Percentiles rank a stretch among this genome's conserved stretches.
Conservation (phyloP, 2,113 vertebrate genomes). For the Perognathus longimembris region DNA sequence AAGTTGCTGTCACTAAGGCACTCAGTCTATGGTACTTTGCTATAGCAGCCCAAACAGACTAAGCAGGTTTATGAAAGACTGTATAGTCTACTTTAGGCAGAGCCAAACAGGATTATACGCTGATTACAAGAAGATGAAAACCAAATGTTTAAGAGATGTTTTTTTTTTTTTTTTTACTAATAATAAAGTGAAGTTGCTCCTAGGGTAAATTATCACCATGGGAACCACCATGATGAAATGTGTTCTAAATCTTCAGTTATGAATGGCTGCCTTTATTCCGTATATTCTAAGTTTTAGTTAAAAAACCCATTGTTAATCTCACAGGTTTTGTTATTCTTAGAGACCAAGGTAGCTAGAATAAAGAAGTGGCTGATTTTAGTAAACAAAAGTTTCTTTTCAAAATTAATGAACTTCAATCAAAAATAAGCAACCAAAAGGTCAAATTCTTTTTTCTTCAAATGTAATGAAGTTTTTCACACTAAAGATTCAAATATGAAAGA, state of each 20-base stretch:
- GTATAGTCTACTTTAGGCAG: constrained; percentile 33
- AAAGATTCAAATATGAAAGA: neutral
- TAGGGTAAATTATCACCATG: constrained; percentile 16
- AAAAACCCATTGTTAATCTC: neutral
- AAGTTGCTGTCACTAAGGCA: neutral
- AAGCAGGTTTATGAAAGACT: too few species aligned
- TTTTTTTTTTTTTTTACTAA: constrained; percentile 77
- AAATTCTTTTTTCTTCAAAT: constrained; percentile 41
- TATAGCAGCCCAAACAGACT: neutral
- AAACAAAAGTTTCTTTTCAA: neutral
- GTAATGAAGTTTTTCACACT: neutral
- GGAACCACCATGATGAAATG: constrained; percentile 16
- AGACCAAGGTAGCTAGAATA: neutral
- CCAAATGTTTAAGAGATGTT: constrained; percentile 73
- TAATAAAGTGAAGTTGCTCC: constrained; percentile 69
- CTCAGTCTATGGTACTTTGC: neutral
- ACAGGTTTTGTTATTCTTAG: neutral
- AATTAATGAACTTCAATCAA: constrained; percentile 22
- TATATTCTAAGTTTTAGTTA: constrained; percentile 33
- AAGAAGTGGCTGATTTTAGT: neutral
- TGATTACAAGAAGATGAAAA: constrained; percentile 65
- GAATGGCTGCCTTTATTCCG: constrained; percentile 17
- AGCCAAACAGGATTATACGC: constrained; percentile 7
- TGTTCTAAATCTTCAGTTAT: neutral
- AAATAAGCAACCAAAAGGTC: constrained; percentile 42